Evolutionary conservation across 1,140 invertebrate species (phyloP).

Genomic region (Drosophila truncata): DNA sequence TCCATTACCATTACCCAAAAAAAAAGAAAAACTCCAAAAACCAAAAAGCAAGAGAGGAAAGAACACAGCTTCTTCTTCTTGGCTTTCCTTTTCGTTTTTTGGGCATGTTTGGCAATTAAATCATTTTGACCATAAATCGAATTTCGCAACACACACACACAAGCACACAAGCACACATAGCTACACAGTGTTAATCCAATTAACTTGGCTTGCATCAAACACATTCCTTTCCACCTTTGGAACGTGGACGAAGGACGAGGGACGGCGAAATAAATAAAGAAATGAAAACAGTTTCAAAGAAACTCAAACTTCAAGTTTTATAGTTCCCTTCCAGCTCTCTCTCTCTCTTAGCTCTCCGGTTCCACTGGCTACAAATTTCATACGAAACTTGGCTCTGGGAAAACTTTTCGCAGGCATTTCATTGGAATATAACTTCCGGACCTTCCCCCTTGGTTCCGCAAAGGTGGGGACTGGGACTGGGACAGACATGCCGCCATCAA

Average conservation of each 20-base stretch:
- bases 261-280: slow-evolving; percentile 46
- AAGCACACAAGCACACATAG: slow-evolving; percentile 20
- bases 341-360: slow-evolving; percentile 26
- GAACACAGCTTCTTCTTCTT: slow-evolving; percentile 4
- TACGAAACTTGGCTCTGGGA: slow-evolving; percentile 64
- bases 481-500: slow-evolving; percentile 19
- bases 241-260: slow-evolving; percentile 7
- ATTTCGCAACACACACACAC: slow-evolving; percentile 49
- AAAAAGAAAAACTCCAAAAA: slow-evolving; percentile 11
- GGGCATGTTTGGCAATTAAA: slow-evolving; percentile 72
- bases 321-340: slow-evolving; percentile 54
- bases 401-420: slow-evolving; percentile 64
- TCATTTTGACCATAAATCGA: slow-evolving; percentile 74
- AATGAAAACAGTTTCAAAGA: slow-evolving; percentile 76
- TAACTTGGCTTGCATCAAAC: slow-evolving; percentile 75
- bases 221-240: slow-evolving; percentile 58
- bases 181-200: slow-evolving; percentile 72
- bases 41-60: slow-evolving; percentile 6
- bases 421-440: slow-evolving; percentile 46
- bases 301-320: slow-evolving; percentile 78
- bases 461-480: slow-evolving; percentile 47
- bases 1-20: slow-evolving; percentile 31
- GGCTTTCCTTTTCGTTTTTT: slow-evolving; percentile 18
- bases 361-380: slow-evolving; percentile 70
- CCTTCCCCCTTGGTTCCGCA: not conserved